Evolutionary conservation across 1,140 invertebrate species (phyloP).

Genomic region (Drosophila parvula): DNA sequence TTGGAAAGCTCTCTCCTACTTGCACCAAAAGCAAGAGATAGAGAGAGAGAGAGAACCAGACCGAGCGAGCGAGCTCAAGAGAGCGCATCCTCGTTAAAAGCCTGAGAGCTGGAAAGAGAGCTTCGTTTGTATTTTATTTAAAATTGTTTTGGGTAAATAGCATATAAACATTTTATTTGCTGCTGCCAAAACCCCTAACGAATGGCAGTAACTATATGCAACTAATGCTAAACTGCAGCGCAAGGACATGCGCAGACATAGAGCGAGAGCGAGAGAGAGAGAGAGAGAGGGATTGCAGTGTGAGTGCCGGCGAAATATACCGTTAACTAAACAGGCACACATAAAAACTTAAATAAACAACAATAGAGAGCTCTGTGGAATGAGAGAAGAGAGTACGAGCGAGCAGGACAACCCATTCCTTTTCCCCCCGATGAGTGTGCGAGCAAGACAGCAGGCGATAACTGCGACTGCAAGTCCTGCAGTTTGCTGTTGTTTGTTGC

Average conservation of each 20-base stretch:
- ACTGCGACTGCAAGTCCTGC: slow-evolving; percentile 54
- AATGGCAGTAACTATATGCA: slow-evolving; percentile 59
- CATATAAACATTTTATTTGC: slow-evolving; percentile 83
- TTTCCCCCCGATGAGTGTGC: slow-evolving; percentile 20
- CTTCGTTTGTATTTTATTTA: slow-evolving; percentile 76
- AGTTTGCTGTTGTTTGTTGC: slow-evolving; percentile 81
- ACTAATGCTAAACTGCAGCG: slow-evolving; percentile 62
- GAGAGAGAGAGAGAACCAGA: slow-evolving; percentile 9
- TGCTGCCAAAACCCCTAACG: slow-evolving; percentile 70
- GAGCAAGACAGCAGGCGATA: slow-evolving; percentile 10
- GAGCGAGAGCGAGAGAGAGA: slow-evolving; percentile 20
- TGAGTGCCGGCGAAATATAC: slow-evolving; percentile 70
- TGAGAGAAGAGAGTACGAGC: not conserved
- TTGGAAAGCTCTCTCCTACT: slow-evolving; percentile 66
- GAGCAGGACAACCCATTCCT: slow-evolving; percentile 16
- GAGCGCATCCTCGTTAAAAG: slow-evolving; percentile 31
- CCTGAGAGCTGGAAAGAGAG: slow-evolving; percentile 4
- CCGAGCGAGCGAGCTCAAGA: not conserved
- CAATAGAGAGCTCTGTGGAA: slow-evolving; percentile 60
- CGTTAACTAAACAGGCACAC: slow-evolving; percentile 81
- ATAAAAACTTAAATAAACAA: slow-evolving; percentile 83
- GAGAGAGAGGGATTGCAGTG: slow-evolving; percentile 23
- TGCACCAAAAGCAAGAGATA: slow-evolving; percentile 29
- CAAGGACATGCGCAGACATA: slow-evolving; percentile 62
- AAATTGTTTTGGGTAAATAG: slow-evolving; percentile 83